These are phyloP conservation scores for Barypeithes pellucidus DNA, from an alignment of 2,888 invertebrate species.

Conservation along the genomic window DNA sequence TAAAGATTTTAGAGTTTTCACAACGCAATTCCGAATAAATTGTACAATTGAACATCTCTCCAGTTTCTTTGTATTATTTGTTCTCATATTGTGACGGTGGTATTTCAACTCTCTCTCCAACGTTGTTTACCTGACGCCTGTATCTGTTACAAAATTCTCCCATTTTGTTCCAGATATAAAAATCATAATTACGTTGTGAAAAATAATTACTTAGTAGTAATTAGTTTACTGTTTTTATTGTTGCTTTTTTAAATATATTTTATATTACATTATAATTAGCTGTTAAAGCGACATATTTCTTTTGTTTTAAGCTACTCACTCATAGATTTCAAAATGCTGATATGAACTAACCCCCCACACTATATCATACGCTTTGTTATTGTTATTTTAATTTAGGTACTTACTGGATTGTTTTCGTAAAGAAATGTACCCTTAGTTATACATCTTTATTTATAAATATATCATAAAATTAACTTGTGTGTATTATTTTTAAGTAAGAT, in stretches of 20 bases:
- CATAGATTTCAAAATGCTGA: slow-evolving; percentile 43
- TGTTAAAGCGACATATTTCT: slow-evolving; percentile 57
- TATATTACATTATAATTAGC: slow-evolving; percentile 61
- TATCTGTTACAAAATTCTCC: slow-evolving; percentile 38
- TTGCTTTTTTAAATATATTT: slow-evolving; percentile 63
- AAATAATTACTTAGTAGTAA: neutral
- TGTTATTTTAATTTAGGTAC: slow-evolving; percentile 52
- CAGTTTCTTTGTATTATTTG: slow-evolving; percentile 21
- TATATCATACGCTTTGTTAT: slow-evolving; percentile 56
- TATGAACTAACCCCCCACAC: slow-evolving; percentile 55
- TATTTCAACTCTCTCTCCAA: slow-evolving; percentile 38
- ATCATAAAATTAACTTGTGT: slow-evolving; percentile 33
- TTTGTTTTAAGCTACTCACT: slow-evolving; percentile 45
- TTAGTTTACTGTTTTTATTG: slow-evolving; percentile 60
- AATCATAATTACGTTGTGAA: slow-evolving; percentile 43
- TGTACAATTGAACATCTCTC: slow-evolving; percentile 33
- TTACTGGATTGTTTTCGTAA: slow-evolving; percentile 62
- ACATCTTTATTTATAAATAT: slow-evolving; percentile 51
- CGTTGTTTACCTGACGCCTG: slow-evolving; percentile 11
- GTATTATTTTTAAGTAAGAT: slow-evolving; percentile 19
- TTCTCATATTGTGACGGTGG: slow-evolving; percentile 10
- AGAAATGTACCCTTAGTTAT: slow-evolving; percentile 50
- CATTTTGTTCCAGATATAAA: slow-evolving; percentile 50
- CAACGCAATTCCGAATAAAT: slow-evolving; percentile 17
- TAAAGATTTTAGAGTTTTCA: slow-evolving; percentile 18